A percentile compares a stretch with the other conserved stretches of the same genome.
Conservation (phyloP, 2,797 vertebrate genomes). For the Acipenser ruthenus region DNA sequence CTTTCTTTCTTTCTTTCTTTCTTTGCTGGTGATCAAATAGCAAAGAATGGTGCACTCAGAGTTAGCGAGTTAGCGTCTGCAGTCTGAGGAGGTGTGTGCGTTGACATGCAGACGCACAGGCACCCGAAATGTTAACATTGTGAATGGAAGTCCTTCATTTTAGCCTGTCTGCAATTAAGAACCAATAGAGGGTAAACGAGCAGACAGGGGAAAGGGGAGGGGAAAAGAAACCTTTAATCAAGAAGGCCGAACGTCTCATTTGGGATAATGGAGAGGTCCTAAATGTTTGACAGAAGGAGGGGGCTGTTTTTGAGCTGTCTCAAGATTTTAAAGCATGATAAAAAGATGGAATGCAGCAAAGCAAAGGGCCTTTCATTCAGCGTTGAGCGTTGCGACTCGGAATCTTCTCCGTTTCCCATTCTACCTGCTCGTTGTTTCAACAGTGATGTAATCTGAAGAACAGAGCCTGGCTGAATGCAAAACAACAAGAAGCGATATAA, state of each 20-base stretch:
- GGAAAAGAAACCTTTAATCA: constrained; percentile 49
- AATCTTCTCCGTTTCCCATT: background rate
- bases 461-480: constrained; percentile 6
- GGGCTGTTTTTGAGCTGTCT: constrained; percentile 16
- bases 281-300: constrained; percentile 44
- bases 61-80: constrained; percentile 18
- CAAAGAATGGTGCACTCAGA: constrained; percentile 24
- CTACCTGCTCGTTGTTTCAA: background rate
- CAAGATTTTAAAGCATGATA: constrained; percentile 14
- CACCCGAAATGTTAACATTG: constrained; percentile 68
- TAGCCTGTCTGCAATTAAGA: constrained; percentile 60
- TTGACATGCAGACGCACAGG: constrained; percentile 62
- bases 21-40: constrained; percentile 28
- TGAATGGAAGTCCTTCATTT: constrained; percentile 66
- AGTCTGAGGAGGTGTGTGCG: constrained; percentile 38
- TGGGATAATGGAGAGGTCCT: constrained; percentile 44
- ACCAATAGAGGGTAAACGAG: constrained; percentile 37
- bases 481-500: too few species aligned
- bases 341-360: constrained; percentile 7
- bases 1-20: constrained; percentile 29
- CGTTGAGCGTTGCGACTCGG: too few species aligned
- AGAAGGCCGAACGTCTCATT: constrained; percentile 50
- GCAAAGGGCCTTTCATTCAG: constrained; percentile 16
- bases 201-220: constrained; percentile 33
- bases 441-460: constrained; percentile 19